Evolutionary conservation across 2,113 vertebrate genomes (phyloP).

Genomic region (Semnornis frantzii): DNA sequence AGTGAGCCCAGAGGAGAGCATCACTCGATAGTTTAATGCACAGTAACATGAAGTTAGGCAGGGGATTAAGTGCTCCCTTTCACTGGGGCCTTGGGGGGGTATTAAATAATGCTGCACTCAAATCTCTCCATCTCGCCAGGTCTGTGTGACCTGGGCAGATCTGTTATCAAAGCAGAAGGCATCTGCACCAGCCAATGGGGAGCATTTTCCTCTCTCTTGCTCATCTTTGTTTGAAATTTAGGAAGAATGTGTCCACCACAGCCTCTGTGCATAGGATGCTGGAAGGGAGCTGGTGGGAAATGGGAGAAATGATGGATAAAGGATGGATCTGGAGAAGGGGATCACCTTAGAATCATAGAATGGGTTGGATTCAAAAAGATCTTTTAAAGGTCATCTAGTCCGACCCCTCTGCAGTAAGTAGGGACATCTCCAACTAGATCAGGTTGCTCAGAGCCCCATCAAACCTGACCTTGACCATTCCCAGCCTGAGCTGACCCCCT

Average conservation of each 20-base stretch:
- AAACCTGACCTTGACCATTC: too few relatives aligned
- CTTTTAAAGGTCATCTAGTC: too few relatives aligned
- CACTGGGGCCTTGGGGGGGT: neutral
- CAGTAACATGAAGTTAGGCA: neutral
- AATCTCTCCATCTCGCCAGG: neutral
- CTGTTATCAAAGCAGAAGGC: neutral
- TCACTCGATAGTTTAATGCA: neutral
- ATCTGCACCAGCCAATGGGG: neutral
- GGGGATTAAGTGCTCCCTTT: neutral
- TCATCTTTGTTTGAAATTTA: neutral
- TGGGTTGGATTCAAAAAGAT: too few relatives aligned
- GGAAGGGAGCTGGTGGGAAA: neutral
- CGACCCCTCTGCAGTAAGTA: too few relatives aligned
- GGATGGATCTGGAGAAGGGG: neutral
- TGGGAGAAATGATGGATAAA: neutral
- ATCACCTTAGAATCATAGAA: neutral
- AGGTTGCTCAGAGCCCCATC: too few relatives aligned
- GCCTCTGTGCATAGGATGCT: fast-evolving
- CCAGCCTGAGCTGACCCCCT: neutral
- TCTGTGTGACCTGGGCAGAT: neutral
- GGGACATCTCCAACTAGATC: too few relatives aligned
- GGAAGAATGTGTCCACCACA: neutral
- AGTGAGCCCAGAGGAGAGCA: fast-evolving
- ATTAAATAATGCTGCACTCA: neutral
- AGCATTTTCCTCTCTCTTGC: neutral